phyloP scores from a whole-genome alignment of 2,888 invertebrate species.

The Andrena haemorrhoa region DNA sequence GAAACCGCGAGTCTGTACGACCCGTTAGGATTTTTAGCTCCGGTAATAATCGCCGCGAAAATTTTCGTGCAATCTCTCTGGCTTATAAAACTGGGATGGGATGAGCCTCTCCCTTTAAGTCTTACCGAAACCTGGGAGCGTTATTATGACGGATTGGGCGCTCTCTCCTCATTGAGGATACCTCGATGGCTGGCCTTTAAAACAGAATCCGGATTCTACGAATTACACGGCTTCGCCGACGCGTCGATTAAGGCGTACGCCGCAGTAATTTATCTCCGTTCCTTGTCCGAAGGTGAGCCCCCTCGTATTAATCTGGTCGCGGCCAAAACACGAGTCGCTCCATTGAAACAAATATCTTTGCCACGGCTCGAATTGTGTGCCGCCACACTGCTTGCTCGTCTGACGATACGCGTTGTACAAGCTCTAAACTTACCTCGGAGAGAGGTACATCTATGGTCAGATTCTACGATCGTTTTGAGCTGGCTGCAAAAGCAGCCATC shows the following conservation, averaged over 20 bases:
- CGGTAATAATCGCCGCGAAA: neutral
- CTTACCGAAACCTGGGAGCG: neutral
- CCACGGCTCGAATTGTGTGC: slow-evolving; percentile 10
- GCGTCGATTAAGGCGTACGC: neutral
- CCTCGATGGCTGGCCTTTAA: neutral
- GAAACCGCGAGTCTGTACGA: neutral
- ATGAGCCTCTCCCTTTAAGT: neutral
- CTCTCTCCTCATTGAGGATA: no score
- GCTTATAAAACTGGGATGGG: neutral
- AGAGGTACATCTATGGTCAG: neutral
- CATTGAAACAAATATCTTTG: neutral
- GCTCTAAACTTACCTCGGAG: no score
- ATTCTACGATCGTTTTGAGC: neutral
- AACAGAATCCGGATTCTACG: neutral
- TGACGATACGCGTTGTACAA: neutral
- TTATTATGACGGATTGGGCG: no score
- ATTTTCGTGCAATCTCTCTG: neutral
- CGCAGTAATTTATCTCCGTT: neutral
- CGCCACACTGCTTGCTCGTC: neutral
- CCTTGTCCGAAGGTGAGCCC: neutral
- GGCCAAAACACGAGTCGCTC: no score
- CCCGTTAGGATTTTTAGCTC: neutral
- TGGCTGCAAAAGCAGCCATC: neutral
- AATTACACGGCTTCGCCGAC: slow-evolving; percentile 14
- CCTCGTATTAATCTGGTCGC: no score